Conservation (phyloP, 1,140 invertebrate species). For the Megalopta genalis region DNA sequence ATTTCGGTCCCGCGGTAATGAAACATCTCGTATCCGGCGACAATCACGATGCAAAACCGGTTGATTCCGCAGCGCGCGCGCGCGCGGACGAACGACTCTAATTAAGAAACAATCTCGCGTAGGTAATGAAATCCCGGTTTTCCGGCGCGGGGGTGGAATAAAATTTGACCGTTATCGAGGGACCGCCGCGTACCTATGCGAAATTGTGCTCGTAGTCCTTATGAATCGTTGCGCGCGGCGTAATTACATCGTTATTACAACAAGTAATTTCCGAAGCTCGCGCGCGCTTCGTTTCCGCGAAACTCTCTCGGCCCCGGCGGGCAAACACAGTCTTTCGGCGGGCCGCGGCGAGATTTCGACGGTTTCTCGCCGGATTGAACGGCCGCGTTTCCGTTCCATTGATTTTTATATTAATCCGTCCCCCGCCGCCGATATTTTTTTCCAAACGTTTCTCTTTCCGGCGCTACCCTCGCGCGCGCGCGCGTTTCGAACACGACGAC, state of each 20-base stretch:
- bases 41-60: background rate
- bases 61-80: background rate
- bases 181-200: background rate
- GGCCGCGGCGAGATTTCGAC: background rate
- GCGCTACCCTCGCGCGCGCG: too few relatives aligned
- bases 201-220: conserved; percentile 23
- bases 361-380: conserved; percentile 13
- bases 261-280: conserved; percentile 30
- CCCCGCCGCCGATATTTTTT: too few relatives aligned
- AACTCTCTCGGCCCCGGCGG: too few relatives aligned
- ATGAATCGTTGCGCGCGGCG: conserved; percentile 25
- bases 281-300: conserved; percentile 10
- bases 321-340: too few relatives aligned
- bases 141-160: background rate
- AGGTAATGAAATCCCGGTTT: conserved; percentile 11
- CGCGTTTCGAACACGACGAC: background rate
- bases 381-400: conserved; percentile 24
- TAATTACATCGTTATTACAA: conserved; percentile 29
- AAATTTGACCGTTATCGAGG: conserved; percentile 26
- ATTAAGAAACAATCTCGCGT: conserved; percentile 20
- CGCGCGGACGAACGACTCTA: background rate
- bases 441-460: too few relatives aligned
- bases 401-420: conserved; percentile 14
- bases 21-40: background rate
- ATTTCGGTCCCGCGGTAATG: background rate